These are phyloP conservation scores for Scolopax mira DNA, from an alignment of 2,113 vertebrate species.

Conservation along the genomic window DNA sequence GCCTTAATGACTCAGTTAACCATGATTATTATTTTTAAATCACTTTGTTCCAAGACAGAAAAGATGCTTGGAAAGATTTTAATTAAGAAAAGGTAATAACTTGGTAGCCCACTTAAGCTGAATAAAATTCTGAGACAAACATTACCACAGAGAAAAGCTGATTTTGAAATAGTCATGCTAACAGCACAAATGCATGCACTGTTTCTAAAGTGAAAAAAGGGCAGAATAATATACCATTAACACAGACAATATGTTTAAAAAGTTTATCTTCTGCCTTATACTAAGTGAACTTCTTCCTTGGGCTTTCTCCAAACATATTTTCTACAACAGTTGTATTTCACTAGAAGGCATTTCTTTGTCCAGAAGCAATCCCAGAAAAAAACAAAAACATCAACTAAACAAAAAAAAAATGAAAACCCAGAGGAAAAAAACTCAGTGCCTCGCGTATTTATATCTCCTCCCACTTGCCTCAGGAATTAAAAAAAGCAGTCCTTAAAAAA, in stretches of 20 bases:
- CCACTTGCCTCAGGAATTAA: neutral
- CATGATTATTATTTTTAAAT: neutral
- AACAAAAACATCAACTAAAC: neutral
- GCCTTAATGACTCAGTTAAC: neutral
- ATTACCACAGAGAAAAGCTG: neutral
- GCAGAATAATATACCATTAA: neutral
- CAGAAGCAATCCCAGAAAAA: neutral
- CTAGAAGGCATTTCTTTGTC: neutral
- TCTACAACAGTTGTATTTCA: neutral
- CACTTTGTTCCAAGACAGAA: neutral
- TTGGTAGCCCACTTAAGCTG: neutral
- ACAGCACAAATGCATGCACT: neutral
- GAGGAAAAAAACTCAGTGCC: neutral
- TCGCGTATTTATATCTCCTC: neutral
- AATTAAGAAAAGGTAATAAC: neutral
- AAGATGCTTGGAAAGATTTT: neutral
- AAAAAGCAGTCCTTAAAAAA: neutral
- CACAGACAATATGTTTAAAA: neutral
- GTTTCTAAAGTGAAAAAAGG: neutral
- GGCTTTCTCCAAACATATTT: neutral
- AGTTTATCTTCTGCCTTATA: neutral
- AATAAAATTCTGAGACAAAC: neutral
- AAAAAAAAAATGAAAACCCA: neutral
- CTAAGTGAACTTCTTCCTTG: neutral
- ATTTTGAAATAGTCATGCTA: neutral